Percentiles rank a stretch among this genome's conserved stretches.
Evolutionary conservation across 2,113 vertebrate genomes (phyloP).

Genomic region (Poeciliopsis occidentalis): DNA sequence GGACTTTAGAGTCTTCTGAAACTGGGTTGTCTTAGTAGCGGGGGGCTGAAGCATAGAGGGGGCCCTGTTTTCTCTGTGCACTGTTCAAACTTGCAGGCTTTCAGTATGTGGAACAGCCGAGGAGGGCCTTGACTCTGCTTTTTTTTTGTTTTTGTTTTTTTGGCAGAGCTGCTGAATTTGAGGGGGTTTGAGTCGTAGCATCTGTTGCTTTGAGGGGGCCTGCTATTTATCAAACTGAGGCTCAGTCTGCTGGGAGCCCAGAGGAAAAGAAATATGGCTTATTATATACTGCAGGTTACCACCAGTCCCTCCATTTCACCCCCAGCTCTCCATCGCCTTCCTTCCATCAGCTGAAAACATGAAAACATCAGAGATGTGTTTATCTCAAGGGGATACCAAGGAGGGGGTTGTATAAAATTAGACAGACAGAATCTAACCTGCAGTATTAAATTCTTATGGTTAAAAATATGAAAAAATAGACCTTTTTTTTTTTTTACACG

Average conservation of each 20-base stretch:
- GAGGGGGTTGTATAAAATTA: slow-evolving; percentile 2
- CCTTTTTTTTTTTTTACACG: slow-evolving; percentile 4
- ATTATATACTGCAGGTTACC: slow-evolving; percentile 66
- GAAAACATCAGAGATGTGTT: slow-evolving; percentile 50
- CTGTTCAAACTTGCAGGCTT: slow-evolving; percentile 34
- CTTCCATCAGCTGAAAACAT: slow-evolving; percentile 42
- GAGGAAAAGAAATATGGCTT: slow-evolving; percentile 59
- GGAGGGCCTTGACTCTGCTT: slow-evolving; percentile 35
- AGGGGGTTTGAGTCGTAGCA: slow-evolving; percentile 68
- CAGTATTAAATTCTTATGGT: slow-evolving; percentile 20
- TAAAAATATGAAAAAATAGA: slow-evolving; percentile 14
- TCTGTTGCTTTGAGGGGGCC: slow-evolving; percentile 76
- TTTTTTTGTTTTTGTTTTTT: slow-evolving; percentile 13
- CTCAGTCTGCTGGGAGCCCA: slow-evolving; percentile 64
- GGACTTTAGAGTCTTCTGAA: slow-evolving; percentile 29
- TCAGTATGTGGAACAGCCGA: slow-evolving; percentile 60
- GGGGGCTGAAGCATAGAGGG: slow-evolving; percentile 33
- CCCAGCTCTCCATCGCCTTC: slow-evolving; percentile 15
- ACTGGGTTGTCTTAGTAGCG: slow-evolving; percentile 22
- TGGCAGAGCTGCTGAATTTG: slow-evolving; percentile 55
- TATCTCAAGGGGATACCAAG: slow-evolving; percentile 33
- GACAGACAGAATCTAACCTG: slow-evolving; percentile 25
- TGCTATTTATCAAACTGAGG: slow-evolving; percentile 76
- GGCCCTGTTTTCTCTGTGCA: slow-evolving; percentile 52
- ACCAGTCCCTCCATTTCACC: slow-evolving; percentile 6